These are phyloP conservation scores for Anoncus sp. DNA, from an alignment of 2,888 invertebrate genomes.

Conservation along the genomic window DNA sequence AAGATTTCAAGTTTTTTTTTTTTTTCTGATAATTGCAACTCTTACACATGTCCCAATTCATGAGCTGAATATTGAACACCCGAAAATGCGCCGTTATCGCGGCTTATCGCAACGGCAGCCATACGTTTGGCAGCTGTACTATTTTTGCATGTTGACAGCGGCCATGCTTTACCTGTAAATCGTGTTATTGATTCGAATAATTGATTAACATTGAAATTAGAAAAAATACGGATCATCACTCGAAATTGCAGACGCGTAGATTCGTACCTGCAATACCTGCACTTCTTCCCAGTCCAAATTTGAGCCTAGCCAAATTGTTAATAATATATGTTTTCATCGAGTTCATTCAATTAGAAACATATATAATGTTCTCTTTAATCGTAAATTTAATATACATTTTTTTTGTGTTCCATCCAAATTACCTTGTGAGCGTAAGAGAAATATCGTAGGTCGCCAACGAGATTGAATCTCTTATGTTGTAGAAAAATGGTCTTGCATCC, in stretches of 20 bases:
- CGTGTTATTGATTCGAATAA: too few relatives aligned
- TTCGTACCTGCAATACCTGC: background rate
- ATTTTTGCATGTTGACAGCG: constrained; percentile 8
- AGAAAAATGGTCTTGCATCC: background rate
- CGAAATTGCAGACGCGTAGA: background rate
- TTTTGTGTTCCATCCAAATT: background rate
- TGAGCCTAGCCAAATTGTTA: background rate
- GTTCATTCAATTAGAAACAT: background rate
- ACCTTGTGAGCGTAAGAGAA: constrained; percentile 43
- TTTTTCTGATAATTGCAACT: background rate
- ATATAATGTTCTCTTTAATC: background rate
- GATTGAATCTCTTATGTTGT: constrained; percentile 13
- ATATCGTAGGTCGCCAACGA: constrained; percentile 43
- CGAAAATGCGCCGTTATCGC: too few relatives aligned
- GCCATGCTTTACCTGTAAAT: constrained; percentile 22
- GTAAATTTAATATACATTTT: background rate
- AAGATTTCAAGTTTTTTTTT: too few relatives aligned
- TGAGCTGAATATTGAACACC: too few relatives aligned
- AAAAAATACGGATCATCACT: too few relatives aligned
- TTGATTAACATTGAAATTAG: too few relatives aligned
- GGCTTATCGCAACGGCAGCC: background rate
- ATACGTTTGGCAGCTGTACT: accelerated
- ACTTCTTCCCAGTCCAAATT: background rate
- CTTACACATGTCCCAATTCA: too few relatives aligned
- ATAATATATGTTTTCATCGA: background rate